These are phyloP conservation scores for Rattus norvegicus DNA, from an alignment of 2,113 vertebrate species.

Conservation along the genomic window GRCr8 NC_086019.1:224414501-224415000, in stretches of 20 bases:
- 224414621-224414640: slow-evolving; percentile 40
- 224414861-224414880: slow-evolving; percentile 38
- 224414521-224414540: slow-evolving; percentile 12
- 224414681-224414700: slow-evolving; percentile 54
- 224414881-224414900: background rate
- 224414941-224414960: slow-evolving; percentile 44
- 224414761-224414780: slow-evolving; percentile 22
- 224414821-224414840: slow-evolving; percentile 50
- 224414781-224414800: slow-evolving; percentile 47
- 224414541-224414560: slow-evolving; percentile 21
- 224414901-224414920: slow-evolving; percentile 49
- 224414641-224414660: slow-evolving; percentile 21
- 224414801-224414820: slow-evolving; percentile 50
- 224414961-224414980: slow-evolving; percentile 54
- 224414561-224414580: background rate
- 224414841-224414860: slow-evolving; percentile 59
- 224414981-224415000: slow-evolving; percentile 72
- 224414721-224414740: slow-evolving; percentile 16
- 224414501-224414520: slow-evolving; percentile 42
- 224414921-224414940: background rate
- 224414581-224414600: background rate
- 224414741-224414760: slow-evolving; percentile 50
- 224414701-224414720: slow-evolving; percentile 48
- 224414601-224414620: background rate
- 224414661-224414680: background rate